Evolutionary conservation across 2,113 vertebrate species (phyloP), one percentile per base, ranked within the genome.

Genomic region (Nanorana parkeri): DNA sequence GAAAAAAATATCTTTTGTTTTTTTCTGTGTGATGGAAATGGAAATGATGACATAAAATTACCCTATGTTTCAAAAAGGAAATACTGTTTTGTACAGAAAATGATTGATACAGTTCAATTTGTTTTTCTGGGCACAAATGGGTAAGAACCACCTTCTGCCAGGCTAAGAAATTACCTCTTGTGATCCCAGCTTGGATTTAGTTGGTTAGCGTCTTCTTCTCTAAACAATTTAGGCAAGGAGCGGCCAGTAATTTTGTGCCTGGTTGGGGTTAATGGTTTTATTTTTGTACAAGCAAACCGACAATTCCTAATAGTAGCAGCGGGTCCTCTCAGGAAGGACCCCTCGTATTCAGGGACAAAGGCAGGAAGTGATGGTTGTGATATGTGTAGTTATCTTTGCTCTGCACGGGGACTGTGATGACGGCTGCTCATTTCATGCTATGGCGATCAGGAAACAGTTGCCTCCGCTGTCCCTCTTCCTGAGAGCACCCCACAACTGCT

Each of bases 271-370:
- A 71, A 71, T 24, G 15, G 73, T 61, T 76, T 41, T 74, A 77
- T 75, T 32, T 7, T 61, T 61, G 23, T 17, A 56, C 32, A 0
- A 32, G 16, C 4, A 84, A 86, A 19, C 60, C 13, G 65, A 86
- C 86, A 88, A 72, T 89, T 86, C 88, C 87, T 84, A 17, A 52
- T 79, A 86, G 84, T 85, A 81, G 87, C 81, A 86, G 87, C 79
- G 23, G 86, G 80, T 81, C 84, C 80, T 68, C 71, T 87, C 89
- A 91, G 91, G 90, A 92, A 92, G 84, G 84, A 82, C 87, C 89
- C 89, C 89, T 84, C 89, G 85, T 87, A 89, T 78, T 82, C 85
- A 32, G 85, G 89, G 85, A 92, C 91, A 92, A 92, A 91, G 84
- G 82, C 80, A 86, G 91, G 91, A 92, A 90, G 88, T 86, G 89